phyloP scores from a whole-genome alignment of 92 coral and sea anemone species.

The Paramuricea clavata region DNA sequence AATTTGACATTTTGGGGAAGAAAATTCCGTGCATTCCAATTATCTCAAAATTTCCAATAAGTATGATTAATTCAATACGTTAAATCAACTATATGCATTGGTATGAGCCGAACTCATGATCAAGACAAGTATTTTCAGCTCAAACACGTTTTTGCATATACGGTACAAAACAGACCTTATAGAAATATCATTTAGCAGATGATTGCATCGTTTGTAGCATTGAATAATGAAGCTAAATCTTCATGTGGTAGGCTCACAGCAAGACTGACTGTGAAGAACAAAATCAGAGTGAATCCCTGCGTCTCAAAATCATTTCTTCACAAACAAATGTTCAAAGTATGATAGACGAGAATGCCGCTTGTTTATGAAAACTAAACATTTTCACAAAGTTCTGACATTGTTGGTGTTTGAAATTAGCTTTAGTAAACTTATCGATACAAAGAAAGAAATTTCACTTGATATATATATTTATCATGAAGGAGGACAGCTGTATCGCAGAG shows the following conservation, averaged over 20 bases:
- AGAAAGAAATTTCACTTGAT: not conserved
- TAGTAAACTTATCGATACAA: not conserved
- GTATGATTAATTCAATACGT: not conserved
- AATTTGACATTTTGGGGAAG: not conserved
- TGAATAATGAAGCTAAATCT: not conserved
- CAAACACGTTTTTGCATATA: not conserved
- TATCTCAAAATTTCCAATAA: not conserved
- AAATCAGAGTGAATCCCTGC: not conserved
- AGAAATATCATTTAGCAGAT: not conserved
- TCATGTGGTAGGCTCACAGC: not conserved
- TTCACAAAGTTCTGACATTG: not conserved
- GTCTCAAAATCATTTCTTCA: not conserved
- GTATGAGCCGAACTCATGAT: not conserved
- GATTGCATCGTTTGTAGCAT: not conserved
- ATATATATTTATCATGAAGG: not conserved
- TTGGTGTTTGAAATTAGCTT: not conserved
- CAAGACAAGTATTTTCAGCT: not conserved
- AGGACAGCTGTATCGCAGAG: slow-evolving; percentile 9
- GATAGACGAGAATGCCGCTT: not conserved
- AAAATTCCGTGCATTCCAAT: not conserved
- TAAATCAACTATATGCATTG: not conserved
- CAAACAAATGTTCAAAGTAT: not conserved
- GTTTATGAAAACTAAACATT: not conserved
- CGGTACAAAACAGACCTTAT: not conserved
- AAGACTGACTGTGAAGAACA: not conserved